Base-by-base conservation (phyloP, 2,888 invertebrate genomes). In the Pinctada fucata region DNA sequence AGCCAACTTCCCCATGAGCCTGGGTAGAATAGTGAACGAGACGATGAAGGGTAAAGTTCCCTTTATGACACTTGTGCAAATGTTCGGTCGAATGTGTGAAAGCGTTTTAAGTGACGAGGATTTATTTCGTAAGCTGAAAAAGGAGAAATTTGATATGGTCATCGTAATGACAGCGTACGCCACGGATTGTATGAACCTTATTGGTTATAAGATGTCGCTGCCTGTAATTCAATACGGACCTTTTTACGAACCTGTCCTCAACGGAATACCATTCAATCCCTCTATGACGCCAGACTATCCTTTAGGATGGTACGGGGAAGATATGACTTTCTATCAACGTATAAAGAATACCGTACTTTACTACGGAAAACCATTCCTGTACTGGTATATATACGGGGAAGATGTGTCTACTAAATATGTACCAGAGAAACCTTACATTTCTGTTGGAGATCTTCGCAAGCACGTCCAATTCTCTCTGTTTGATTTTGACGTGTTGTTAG, bases 391-490 rank as follows among this genome's bases (percentile, higher is more conserved):
- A 31, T 31, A 31, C 31, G 1, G 31, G 31, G 31, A 31, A 31
- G 31, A 31, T 31, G 31, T 31, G 31, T 58, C 77, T 10, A 45
- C 72, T 4, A 51, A 65, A 16, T 81, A 76, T 16, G 80, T 82
- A 3, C 75, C 78, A 16, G 69, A 80, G 45, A 76, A 31, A 71
- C 73, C 76, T 2, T 52, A 64, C 13, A 47, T 77, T 3, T 45
- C 77, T 3, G 47, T 78, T 2, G 52, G n/a, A 3, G 72, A 81
- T 49, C 45, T 83, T 8, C 50, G 65, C 1, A 58, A 71, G 6
- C 68, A 76, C 13, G 78, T 85, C 1, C 76, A 80, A 48, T 65
- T 87, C 16, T 81, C 68, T 68, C 47, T 84, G 0, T 8, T 75
- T 2, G 74, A 76, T 8, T 50, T 13, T 45, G 82, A 84, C 72